Base-by-base conservation (phyloP, 1,140 invertebrate species). In the Euborellia annulipes region DNA sequence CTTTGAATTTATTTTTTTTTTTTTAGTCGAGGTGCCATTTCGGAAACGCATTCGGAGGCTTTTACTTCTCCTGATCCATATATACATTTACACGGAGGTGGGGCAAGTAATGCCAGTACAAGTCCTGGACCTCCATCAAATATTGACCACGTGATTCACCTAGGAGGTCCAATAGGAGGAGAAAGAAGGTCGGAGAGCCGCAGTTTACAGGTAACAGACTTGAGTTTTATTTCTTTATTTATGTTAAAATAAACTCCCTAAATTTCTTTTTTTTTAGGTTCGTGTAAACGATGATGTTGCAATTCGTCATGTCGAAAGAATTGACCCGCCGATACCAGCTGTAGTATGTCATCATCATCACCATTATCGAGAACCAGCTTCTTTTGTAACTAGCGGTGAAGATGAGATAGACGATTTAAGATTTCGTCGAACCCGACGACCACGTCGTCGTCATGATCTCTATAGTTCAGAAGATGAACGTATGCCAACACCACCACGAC, bases 271-370 rank as follows among this genome's bases (percentile, higher is more conserved):
- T 2, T 36, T 43, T 16, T 32, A 47, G 40, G 42, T 41, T 6
- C 42, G 44, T 16, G 21, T 51, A 27, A 48, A 49, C 20, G 50
- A 52, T 16, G 48, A 50, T 39, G 38, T 52, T n/a, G 48, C 48
- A 17, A 41, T 50, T 38, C 40, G 51, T 41, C 50, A 47, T 50
- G 39, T 54, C 43, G 54, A 51, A 36, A 6, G 46, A 23, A 32
- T 48, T 11, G 47, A 48, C 8, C 41, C 27, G 6, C 34, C 41
- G 17, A 27, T 27, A 6, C 23, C 23, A 27, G 23, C 23, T 27
- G 13, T 43, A 6, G 20, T 37, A n/a, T 48, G 34, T 37, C 21
- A 21, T n/a, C 46, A 43, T 36, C 47, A 36, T 27, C 23, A 27
- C 11, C 23, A 27, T 27, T 27, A 27, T 11, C 23, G 23, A 6